phyloP scores from a whole-genome alignment of 2,797 vertebrate species.

The Rhinella marina region DNA sequence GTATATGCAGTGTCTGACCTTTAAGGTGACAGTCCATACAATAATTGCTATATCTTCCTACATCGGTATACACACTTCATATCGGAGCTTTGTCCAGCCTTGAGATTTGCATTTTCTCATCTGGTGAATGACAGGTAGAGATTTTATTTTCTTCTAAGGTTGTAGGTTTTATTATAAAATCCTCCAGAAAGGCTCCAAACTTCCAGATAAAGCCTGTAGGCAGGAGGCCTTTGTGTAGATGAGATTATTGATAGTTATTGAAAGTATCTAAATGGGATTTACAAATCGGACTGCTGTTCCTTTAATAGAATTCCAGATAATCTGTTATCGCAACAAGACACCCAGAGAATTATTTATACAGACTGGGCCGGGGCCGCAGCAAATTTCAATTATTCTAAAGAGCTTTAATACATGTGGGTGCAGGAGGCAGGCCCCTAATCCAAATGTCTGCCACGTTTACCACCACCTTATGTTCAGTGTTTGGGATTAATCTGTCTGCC shows the following conservation, averaged over 20 bases:
- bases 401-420: conserved; percentile 93
- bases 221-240: conserved; percentile 79
- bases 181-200: conserved; percentile 77
- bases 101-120: conserved; percentile 74
- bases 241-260: conserved; percentile 83
- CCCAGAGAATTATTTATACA: conserved; percentile 94
- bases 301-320: conserved; percentile 93
- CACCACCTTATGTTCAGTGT: conserved; percentile 55
- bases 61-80: conserved; percentile 66
- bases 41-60: conserved; percentile 63
- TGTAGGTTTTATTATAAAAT: conserved; percentile 76
- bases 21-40: conserved; percentile 66
- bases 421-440: conserved; percentile 87
- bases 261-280: conserved; percentile 87
- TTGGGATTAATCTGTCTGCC: conserved; percentile 4
- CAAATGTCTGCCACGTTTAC: conserved; percentile 89
- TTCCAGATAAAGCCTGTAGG: conserved; percentile 86
- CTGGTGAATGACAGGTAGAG: conserved; percentile 78
- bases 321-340: conserved; percentile 92
- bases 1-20: conserved; percentile 71
- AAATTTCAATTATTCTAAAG: conserved; percentile 97
- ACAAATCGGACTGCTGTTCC: conserved; percentile 85
- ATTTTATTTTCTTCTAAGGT: conserved; percentile 66
- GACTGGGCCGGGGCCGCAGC: conserved; percentile 87
- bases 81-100: conserved; percentile 67